Conservation (phyloP, 2,797 vertebrate genomes). For the Podarcis siculus region DNA sequence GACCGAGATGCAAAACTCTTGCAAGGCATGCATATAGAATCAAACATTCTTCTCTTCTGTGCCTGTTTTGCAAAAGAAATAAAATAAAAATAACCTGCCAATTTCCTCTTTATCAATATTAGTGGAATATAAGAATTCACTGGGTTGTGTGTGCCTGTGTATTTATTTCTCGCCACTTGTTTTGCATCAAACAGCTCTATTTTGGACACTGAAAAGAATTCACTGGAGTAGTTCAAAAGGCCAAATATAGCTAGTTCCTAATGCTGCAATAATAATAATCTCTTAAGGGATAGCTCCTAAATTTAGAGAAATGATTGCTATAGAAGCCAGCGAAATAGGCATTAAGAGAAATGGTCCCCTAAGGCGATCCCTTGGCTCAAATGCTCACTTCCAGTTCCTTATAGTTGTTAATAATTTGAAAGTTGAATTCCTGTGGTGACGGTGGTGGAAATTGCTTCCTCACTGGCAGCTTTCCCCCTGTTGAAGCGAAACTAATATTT, state of each 20-base stretch:
- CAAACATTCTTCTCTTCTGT: neutral
- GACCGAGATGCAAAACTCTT: neutral
- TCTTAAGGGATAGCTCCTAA: conserved; percentile 45
- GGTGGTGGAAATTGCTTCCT: neutral
- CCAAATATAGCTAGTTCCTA: conserved; percentile 34
- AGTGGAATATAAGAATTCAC: neutral
- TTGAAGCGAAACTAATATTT: conserved; percentile 19
- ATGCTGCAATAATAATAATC: neutral
- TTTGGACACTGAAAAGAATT: neutral
- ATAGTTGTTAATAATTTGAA: neutral
- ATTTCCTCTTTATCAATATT: neutral
- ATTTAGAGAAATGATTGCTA: conserved; percentile 56
- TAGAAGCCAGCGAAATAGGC: conserved; percentile 46
- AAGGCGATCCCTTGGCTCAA: conserved; percentile 28
- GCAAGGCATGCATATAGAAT: neutral
- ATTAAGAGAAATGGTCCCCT: conserved; percentile 21
- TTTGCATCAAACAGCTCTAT: conserved; percentile 3
- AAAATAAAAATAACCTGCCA: neutral
- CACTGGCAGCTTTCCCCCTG: neutral
- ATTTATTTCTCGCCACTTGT: neutral
- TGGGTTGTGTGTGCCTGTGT: neutral
- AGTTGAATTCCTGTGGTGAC: neutral
- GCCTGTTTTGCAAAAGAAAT: neutral
- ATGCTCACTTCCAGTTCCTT: conserved; percentile 19
- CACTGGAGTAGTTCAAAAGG: neutral